Evolutionary conservation across 2,888 invertebrate genomes (phyloP).

Genomic region (Coleophora deauratella): DNA sequence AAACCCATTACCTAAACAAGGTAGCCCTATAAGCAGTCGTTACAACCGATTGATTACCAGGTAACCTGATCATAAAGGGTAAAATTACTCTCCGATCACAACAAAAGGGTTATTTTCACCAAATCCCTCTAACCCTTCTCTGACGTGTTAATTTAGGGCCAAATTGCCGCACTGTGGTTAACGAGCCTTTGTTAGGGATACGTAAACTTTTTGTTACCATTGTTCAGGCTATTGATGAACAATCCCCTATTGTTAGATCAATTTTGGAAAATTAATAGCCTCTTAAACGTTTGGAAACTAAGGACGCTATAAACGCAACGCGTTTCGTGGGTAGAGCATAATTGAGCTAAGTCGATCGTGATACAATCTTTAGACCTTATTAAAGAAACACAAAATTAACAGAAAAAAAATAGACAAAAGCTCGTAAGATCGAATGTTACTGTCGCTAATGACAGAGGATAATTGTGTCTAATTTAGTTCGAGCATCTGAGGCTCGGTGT

Average conservation of each 20-base stretch:
- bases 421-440: conserved; percentile 12
- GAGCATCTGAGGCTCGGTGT: conserved; percentile 14
- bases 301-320: background rate
- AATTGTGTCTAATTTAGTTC: conserved; percentile 36
- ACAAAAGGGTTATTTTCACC: conserved; percentile 50
- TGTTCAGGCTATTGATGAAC: conserved; percentile 7
- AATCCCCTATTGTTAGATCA: conserved; percentile 10
- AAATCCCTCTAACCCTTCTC: conserved; percentile 41
- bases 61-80: conserved; percentile 35
- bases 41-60: conserved; percentile 50
- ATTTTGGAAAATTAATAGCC: conserved; percentile 1
- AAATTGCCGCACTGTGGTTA: conserved; percentile 35
- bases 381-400: background rate
- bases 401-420: conserved; percentile 6
- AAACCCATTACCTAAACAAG: conserved; percentile 1
- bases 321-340: too few relatives aligned
- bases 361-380: background rate
- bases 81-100: conserved; percentile 36
- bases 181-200: conserved; percentile 10
- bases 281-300: conserved; percentile 1
- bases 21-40: background rate
- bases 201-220: background rate
- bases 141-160: conserved; percentile 62
- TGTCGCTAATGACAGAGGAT: conserved; percentile 22
- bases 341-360: background rate